Evolutionary conservation across 2,797 vertebrate species (phyloP), one percentile per base, ranked within the genome.

Genomic region (Malacoctenus gilli): DNA sequence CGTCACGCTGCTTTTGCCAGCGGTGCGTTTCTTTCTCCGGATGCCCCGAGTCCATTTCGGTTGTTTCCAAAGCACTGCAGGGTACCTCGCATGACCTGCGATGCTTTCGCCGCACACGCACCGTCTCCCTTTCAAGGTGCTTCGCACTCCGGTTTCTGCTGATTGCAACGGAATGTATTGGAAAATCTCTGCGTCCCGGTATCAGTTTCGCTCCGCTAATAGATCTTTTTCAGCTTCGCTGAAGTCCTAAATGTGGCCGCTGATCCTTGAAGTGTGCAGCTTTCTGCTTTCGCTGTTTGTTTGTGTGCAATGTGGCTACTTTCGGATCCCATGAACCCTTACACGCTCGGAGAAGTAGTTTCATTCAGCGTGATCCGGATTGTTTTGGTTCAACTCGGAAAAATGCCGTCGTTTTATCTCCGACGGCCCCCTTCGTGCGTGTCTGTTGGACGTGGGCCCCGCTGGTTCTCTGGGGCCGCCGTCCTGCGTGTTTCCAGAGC

Each of bases 1-100:
- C 58, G 87, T 89, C 87, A 83, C 9, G 1, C 39, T 46, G 52
- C 66, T 87, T 89, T 84, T 87, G 89, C 86, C 80, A 54, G 35
- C 82, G 42, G 77, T 86, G 89, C 89, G 79, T 82, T 89, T 87
- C 74, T 83, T 72, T 77, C 59, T 51, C 36, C 52, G 65, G 54
- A 59, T 59, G 67, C 75, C 74, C 46, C n/a, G 46, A 69, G 72
- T 84, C 80, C 73, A 54, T 85, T 83, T 84, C 73, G 66, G 67
- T 79, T 73, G 72, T 74, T 78, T 70, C 58, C 64, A 42, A n/a
- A n/a, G 42, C 59, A 38, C 37, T 21, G 8, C 43, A 63, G 58
- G 69, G 47, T 75, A 68, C 69, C 38, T 62, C 20, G 51, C 43
- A 39, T 9, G 57, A 78, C 72, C 82, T 59, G 61, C 49, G 80